Percentiles rank a stretch among this genome's conserved stretches.
These are phyloP conservation scores for Acrocephalus arundinaceus DNA, from an alignment of 2,113 vertebrate species.

Conservation along the genomic window DNA sequence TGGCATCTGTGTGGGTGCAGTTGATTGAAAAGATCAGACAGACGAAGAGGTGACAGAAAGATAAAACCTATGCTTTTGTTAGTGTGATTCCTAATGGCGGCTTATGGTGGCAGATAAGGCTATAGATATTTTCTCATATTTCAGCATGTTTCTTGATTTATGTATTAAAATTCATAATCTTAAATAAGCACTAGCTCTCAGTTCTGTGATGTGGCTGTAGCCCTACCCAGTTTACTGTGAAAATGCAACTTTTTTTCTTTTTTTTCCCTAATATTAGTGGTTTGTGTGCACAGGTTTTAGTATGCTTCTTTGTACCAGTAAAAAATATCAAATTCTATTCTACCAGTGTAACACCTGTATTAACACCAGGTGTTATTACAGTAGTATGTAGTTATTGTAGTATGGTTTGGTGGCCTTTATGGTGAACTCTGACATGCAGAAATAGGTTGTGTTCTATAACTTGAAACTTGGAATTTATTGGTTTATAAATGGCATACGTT, in stretches of 20 bases:
- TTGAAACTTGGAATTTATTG: not conserved
- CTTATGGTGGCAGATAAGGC: not conserved
- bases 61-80: not conserved
- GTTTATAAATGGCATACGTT: not conserved
- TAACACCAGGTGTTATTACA: not conserved
- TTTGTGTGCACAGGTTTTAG: not conserved
- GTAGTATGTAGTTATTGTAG: no score
- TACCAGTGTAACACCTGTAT: rapidly evolving
- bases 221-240: not conserved
- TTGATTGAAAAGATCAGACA: not conserved
- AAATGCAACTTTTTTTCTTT: not conserved
- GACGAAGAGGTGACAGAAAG: not conserved
- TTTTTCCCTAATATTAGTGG: not conserved
- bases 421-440: not conserved
- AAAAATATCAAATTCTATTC: not conserved
- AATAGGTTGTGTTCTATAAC: not conserved
- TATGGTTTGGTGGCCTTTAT: not conserved
- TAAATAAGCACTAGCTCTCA: not conserved
- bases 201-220: not conserved
- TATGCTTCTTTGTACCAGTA: not conserved
- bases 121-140: not conserved
- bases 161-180: not conserved
- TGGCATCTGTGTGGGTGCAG: not conserved
- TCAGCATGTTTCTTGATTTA: not conserved
- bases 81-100: not conserved